phyloP scores from a whole-genome alignment of 2,113 vertebrate species.

The Archilochus colubris region DNA sequence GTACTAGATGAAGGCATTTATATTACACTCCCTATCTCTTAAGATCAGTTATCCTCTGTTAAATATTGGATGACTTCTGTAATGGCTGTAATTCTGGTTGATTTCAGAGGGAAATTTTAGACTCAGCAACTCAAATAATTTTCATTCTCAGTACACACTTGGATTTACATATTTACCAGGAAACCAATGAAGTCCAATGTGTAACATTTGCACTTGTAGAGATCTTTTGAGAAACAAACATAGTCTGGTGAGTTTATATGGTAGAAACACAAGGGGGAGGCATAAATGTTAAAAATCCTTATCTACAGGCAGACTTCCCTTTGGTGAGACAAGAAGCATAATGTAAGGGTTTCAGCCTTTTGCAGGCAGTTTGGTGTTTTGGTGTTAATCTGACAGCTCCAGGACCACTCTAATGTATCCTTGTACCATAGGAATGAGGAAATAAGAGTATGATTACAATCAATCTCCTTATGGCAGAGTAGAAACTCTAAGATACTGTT shows the following conservation, averaged over 20 bases:
- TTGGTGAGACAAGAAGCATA: background rate
- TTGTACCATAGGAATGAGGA: background rate
- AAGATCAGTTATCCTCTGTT: background rate
- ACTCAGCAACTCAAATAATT: background rate
- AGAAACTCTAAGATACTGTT: background rate
- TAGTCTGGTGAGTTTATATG: background rate
- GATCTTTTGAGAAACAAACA: background rate
- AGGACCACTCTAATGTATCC: background rate
- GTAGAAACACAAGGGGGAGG: conserved; percentile 37
- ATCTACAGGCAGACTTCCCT: background rate
- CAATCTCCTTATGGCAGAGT: background rate
- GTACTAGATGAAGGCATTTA: background rate
- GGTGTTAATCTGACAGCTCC: background rate
- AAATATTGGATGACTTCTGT: background rate
- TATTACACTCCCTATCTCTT: background rate
- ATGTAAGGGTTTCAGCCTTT: rapidly evolving
- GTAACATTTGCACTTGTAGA: background rate
- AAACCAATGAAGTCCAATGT: background rate
- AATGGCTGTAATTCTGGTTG: background rate
- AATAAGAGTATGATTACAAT: background rate
- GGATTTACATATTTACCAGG: background rate
- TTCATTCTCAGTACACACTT: background rate
- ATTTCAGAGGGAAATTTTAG: background rate
- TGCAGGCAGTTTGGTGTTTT: rapidly evolving
- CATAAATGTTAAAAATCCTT: conserved; percentile 33